These are phyloP conservation scores for Netelia fuscicornis DNA, from an alignment of 2,888 invertebrate genomes.

Conservation along the genomic window DNA sequence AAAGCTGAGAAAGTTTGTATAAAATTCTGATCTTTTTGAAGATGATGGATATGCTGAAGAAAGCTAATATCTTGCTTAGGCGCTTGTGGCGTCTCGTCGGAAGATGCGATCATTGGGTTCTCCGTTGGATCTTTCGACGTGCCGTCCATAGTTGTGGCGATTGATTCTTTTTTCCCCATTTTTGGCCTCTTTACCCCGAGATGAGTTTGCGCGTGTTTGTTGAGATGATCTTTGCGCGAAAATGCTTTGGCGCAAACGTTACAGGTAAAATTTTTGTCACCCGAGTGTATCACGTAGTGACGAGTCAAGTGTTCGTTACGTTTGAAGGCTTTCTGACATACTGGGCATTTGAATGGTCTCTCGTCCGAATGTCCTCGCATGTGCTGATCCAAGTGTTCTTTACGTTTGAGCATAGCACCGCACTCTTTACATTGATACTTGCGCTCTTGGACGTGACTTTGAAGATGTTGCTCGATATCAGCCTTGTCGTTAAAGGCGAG, in stretches of 20 bases:
- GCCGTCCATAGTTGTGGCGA: slow-evolving; percentile 46
- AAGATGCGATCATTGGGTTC: slow-evolving; percentile 11
- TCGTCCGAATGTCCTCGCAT: slow-evolving; percentile 85
- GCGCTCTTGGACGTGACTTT: slow-evolving; percentile 83
- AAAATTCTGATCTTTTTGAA: slow-evolving; percentile 81
- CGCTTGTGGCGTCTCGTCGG: slow-evolving; percentile 60
- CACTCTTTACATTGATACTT: slow-evolving; percentile 86
- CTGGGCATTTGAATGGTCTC: slow-evolving; percentile 84
- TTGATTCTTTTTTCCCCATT: slow-evolving; percentile 78
- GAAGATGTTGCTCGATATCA: slow-evolving; percentile 85
- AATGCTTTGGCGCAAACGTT: slow-evolving; percentile 85
- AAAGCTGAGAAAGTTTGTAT: slow-evolving; percentile 81
- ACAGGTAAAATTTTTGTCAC: slow-evolving; percentile 85
- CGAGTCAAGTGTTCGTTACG: slow-evolving; percentile 86
- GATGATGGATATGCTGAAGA: slow-evolving; percentile 81
- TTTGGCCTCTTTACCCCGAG: slow-evolving; percentile 80
- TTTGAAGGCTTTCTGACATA: slow-evolving; percentile 85
- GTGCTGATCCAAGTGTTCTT: slow-evolving; percentile 85
- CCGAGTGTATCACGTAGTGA: slow-evolving; percentile 86
- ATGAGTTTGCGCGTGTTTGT: slow-evolving; percentile 86
- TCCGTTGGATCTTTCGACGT: slow-evolving; percentile 69
- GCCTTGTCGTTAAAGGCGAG: slow-evolving; percentile 84
- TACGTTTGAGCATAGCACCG: slow-evolving; percentile 86
- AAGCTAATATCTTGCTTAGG: slow-evolving; percentile 78
- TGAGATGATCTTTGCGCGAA: slow-evolving; percentile 86